Percentiles rank a stretch among this genome's conserved stretches.
These are phyloP conservation scores for Cydia splendana DNA, from an alignment of 1,140 invertebrate genomes.

Conservation along the genomic window DNA sequence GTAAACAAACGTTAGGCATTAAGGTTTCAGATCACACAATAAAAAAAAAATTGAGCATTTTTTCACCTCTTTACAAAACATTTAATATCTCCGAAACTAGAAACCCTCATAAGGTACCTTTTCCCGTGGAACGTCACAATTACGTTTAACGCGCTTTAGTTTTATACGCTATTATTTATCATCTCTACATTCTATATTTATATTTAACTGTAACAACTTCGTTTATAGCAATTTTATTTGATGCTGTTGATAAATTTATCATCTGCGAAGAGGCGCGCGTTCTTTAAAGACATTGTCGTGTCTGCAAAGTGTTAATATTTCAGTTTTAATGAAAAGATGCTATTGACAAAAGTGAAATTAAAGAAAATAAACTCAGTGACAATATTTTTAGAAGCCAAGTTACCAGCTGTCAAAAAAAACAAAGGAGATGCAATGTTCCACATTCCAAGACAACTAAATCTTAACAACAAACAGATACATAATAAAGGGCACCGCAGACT, in stretches of 20 bases:
- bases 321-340: constrained; percentile 36
- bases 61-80: too few species aligned
- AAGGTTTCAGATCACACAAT: too few species aligned
- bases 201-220: constrained; percentile 35
- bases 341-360: not conserved
- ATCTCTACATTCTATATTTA: constrained; percentile 23
- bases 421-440: too few species aligned
- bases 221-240: constrained; percentile 42
- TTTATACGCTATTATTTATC: constrained; percentile 29
- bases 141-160: constrained; percentile 21
- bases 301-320: not conserved
- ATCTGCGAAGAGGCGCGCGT: constrained; percentile 33
- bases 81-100: too few species aligned
- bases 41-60: too few species aligned
- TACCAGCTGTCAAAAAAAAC: too few species aligned
- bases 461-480: constrained; percentile 4
- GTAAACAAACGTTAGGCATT: too few species aligned
- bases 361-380: too few species aligned
- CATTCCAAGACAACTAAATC: constrained; percentile 34
- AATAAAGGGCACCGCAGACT: constrained; percentile 4
- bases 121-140: too few species aligned
- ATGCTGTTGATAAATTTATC: constrained; percentile 32
- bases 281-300: constrained; percentile 32
- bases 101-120: too few species aligned
- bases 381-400: too few species aligned